Evolutionary conservation across 2,113 vertebrate species (phyloP).

Genomic region (Myiozetetes cayanensis): DNA sequence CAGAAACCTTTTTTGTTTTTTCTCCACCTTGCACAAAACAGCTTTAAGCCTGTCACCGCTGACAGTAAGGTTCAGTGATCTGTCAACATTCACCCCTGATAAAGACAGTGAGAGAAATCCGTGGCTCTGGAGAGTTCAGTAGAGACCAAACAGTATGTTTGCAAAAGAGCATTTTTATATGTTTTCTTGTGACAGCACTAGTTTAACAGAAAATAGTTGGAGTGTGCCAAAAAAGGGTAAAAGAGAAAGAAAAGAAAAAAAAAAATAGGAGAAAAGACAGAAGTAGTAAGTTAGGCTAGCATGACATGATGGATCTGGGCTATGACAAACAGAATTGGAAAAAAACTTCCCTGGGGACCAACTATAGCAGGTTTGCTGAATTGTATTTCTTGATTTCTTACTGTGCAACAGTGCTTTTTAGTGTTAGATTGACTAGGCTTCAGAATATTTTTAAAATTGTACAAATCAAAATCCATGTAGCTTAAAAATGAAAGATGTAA

Average conservation of each 20-base stretch:
- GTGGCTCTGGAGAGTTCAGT: constrained; percentile 83
- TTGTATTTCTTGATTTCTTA: constrained; percentile 86
- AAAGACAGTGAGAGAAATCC: constrained; percentile 88
- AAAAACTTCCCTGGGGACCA: constrained; percentile 84
- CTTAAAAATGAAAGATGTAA: constrained; percentile 87
- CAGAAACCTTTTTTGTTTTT: constrained; percentile 69
- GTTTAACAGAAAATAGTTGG: constrained; percentile 90
- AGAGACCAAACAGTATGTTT: constrained; percentile 82
- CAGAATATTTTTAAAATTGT: constrained; percentile 85
- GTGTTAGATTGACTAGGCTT: constrained; percentile 84
- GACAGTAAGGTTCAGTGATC: constrained; percentile 89
- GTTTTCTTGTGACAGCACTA: constrained; percentile 89
- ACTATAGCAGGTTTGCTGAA: constrained; percentile 82
- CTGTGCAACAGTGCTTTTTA: constrained; percentile 86
- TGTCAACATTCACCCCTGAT: constrained; percentile 91
- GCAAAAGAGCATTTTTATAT: constrained; percentile 87
- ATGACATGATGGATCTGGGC: constrained; percentile 89
- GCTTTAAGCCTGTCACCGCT: constrained; percentile 84
- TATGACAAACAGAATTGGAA: constrained; percentile 94
- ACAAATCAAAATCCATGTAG: constrained; percentile 86
- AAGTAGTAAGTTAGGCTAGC: constrained; percentile 83
- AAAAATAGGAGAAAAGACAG: constrained; percentile 67
- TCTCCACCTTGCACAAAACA: constrained; percentile 78
- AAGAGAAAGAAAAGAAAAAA: constrained; percentile 49
- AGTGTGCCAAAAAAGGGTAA: constrained; percentile 76